A percentile compares a stretch with the other conserved stretches of the same genome.
phyloP scores from a whole-genome alignment of 2,888 invertebrate genomes.

The Cheilosia soror region DNA sequence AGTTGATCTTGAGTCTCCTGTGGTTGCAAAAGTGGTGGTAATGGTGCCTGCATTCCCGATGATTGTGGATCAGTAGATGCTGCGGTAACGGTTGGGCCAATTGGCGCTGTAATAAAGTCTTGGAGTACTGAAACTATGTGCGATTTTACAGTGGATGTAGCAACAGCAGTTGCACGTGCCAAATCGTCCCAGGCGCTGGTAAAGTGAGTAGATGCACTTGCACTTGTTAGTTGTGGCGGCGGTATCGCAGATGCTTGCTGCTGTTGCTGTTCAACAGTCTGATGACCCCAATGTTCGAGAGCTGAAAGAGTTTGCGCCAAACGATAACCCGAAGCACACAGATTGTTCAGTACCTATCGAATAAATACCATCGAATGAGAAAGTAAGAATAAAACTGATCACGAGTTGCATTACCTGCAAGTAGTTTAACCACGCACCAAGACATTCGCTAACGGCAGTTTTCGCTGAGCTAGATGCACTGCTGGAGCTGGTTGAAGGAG shows the following conservation, averaged over 20 bases:
- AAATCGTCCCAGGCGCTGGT: conserved; percentile 88
- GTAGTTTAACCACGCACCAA: conserved; percentile 80
- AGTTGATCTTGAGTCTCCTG: conserved; percentile 78
- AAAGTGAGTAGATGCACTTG: conserved; percentile 80
- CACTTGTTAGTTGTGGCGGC: conserved; percentile 64
- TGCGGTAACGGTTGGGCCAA: conserved; percentile 38
- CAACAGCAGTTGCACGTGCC: conserved; percentile 86
- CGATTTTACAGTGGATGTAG: conserved; percentile 87
- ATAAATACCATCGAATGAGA: background rate
- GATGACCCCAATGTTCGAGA: conserved; percentile 84
- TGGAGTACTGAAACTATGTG: conserved; percentile 87
- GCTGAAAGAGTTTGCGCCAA: conserved; percentile 86
- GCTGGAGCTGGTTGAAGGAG: conserved; percentile 79
- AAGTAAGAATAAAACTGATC: conserved; percentile 26
- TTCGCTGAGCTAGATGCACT: conserved; percentile 79
- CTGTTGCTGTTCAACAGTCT: conserved; percentile 72
- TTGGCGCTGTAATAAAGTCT: conserved; percentile 84
- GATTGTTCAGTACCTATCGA: conserved; percentile 86
- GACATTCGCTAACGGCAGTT: conserved; percentile 79
- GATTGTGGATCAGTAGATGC: conserved; percentile 80
- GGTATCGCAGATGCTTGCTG: conserved; percentile 62
- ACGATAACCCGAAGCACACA: conserved; percentile 87
- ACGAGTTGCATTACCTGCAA: conserved; percentile 76
- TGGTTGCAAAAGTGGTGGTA: conserved; percentile 52
- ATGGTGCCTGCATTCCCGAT: conserved; percentile 77